Percentiles rank a stretch among this genome's conserved stretches.
Conservation (phyloP, 2,888 invertebrate genomes). For the Idaea biselata region DNA sequence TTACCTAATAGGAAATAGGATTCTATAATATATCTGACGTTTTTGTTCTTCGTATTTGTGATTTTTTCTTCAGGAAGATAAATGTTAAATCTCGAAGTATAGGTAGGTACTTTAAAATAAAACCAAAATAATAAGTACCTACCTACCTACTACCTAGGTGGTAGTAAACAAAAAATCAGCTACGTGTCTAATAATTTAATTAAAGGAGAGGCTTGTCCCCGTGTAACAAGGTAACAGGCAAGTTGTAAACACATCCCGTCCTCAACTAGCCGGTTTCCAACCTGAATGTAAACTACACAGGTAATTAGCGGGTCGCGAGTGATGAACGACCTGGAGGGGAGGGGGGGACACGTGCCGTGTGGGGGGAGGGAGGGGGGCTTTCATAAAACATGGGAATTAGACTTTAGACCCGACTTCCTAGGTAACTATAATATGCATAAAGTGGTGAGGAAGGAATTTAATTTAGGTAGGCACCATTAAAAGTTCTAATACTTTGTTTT, state of each 20-base stretch:
- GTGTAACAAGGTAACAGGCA: not conserved
- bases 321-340: conserved; percentile 30
- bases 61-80: too few relatives aligned
- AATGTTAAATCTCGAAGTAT: too few relatives aligned
- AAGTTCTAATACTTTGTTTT: too few relatives aligned
- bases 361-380: conserved; percentile 15
- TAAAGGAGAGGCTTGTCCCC: not conserved
- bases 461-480: not conserved
- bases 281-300: conserved; percentile 36
- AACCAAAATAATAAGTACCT: too few relatives aligned
- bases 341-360: not conserved
- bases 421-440: not conserved
- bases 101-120: too few relatives aligned
- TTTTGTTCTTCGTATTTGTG: too few relatives aligned
- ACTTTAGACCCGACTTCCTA: conserved; percentile 15
- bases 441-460: not conserved
- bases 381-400: conserved; percentile 21
- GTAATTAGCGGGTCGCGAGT: conserved; percentile 37
- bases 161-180: too few relatives aligned
- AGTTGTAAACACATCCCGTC: not conserved
- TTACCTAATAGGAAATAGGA: too few relatives aligned
- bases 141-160: too few relatives aligned
- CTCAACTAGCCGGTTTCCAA: conserved; percentile 20
- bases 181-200: not conserved
- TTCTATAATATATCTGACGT: too few relatives aligned